Evolutionary conservation across 2,888 invertebrate genomes (phyloP), one percentile per base, ranked within the genome.

Genomic region (Chromoteleia sp.): DNA sequence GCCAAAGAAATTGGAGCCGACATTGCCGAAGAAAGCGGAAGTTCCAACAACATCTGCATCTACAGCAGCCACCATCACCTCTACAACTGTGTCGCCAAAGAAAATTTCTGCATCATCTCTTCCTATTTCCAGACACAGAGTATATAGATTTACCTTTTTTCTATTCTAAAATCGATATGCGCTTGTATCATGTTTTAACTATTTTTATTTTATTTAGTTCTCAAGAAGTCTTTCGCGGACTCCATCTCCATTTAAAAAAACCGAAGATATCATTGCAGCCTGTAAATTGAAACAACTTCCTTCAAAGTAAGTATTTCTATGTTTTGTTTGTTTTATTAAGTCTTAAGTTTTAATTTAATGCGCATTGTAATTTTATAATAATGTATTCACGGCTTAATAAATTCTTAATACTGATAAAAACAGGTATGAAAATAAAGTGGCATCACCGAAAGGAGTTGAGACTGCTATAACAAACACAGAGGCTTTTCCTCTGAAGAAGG

Each of bases 211-310:
- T 14, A 12, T 81, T 45, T 84, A 95, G 89, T 95, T 94, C 90
- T 95, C 95, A 17, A 94, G 94, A 89, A 97, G 96, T 88, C 93
- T 96, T 45, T 97, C 97, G n/a, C 94, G 97, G 82, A 97, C 97
- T 0, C 97, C 97, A 10, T 97, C 97, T 12, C 97, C 97, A 45
- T 97, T 97, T 92, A 94, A 96, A 81, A 95, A 95, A 83, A 92
- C 91, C 30, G 91, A 91, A 78, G 92, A 92, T 67, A 90, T 91
- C n/a, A 87, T 92, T 54, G 89, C 91, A 19, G 89, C 88, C 5
- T 73, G 84, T 76, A 90, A 89, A 85, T 19, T 87, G 12, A 89
- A 89, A 81, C 88, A 87, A 54, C 79, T 84, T 14, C 19, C 86
- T 10, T 67, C 83, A 3, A 89, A 87, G 88, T 87, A 84, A 82